These are phyloP conservation scores for Forbesichthys agassizii DNA, from an alignment of 2,113 vertebrate species.

Conservation along the genomic window DNA sequence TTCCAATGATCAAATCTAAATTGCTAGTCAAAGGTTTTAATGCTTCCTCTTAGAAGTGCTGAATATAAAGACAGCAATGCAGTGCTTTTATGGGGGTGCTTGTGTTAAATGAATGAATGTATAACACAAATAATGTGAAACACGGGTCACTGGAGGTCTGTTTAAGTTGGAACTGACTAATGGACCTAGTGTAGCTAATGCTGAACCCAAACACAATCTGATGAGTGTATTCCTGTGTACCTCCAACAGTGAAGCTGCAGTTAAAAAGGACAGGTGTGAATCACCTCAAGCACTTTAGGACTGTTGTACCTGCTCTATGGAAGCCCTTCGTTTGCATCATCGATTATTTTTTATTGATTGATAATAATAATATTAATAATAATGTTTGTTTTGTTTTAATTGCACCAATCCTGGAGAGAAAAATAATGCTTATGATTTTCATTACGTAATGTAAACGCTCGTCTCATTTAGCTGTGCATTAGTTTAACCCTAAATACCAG, in stretches of 20 bases:
- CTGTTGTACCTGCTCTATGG: conserved; percentile 52
- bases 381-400: conserved; percentile 21
- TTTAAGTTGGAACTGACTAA: conserved; percentile 17
- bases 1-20: conserved; percentile 7
- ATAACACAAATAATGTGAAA: conserved; percentile 5
- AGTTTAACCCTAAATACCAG: conserved; percentile 1
- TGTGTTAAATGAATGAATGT: conserved; percentile 23
- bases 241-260: conserved; percentile 34
- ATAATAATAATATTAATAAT: conserved; percentile 31
- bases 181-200: conserved; percentile 21
- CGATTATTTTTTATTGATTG: not conserved
- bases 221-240: conserved; percentile 20
- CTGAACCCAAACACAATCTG: conserved; percentile 27
- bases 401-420: not conserved
- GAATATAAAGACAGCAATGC: conserved; percentile 61
- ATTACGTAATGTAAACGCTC: conserved; percentile 1
- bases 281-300: conserved; percentile 51
- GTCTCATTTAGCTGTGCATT: conserved; percentile 22
- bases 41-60: no score
- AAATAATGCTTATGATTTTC: not conserved
- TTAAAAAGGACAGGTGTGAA: conserved; percentile 28
- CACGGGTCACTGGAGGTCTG: conserved; percentile 22
- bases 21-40: conserved; percentile 12
- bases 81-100: conserved; percentile 15
- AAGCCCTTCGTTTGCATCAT: conserved; percentile 24